Conservation (phyloP, 2,797 vertebrate species). For the Chiloscyllium punctatum region DNA sequence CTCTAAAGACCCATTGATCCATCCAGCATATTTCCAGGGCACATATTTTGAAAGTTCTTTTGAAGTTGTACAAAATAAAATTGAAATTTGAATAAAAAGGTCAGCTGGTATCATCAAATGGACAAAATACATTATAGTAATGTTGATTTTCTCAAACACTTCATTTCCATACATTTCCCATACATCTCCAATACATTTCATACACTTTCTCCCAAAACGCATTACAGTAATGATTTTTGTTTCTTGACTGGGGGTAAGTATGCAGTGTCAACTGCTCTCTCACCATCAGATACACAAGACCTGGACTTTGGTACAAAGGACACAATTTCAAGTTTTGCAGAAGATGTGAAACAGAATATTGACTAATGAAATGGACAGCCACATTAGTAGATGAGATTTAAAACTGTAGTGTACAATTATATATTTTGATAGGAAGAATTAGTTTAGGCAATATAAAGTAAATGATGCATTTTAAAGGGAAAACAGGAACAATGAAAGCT, state of each 20-base stretch:
- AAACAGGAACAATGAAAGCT: background rate
- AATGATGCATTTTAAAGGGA: background rate
- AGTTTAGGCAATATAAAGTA: background rate
- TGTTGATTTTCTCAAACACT: background rate
- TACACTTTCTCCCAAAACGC: background rate
- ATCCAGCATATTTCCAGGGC: background rate
- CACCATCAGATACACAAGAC: background rate
- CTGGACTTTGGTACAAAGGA: background rate
- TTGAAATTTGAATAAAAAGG: background rate
- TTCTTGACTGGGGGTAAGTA: background rate
- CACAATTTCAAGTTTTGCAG: background rate
- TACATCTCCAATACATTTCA: too few relatives aligned
- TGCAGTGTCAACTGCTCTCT: background rate
- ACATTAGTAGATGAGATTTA: background rate
- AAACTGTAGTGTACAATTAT: background rate
- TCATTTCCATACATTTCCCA: too few relatives aligned
- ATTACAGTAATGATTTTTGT: background rate
- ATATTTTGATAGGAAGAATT: background rate
- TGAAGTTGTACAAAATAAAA: background rate
- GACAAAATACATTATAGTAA: background rate
- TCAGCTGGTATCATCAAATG: background rate
- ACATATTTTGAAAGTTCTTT: background rate
- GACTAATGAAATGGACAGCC: background rate
- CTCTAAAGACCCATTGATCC: background rate
- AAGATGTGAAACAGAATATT: background rate